A percentile compares a stretch with the other conserved stretches of the same genome.
phyloP scores from a whole-genome alignment of 2,113 vertebrate genomes.

The Marcusenius ussheri region DNA sequence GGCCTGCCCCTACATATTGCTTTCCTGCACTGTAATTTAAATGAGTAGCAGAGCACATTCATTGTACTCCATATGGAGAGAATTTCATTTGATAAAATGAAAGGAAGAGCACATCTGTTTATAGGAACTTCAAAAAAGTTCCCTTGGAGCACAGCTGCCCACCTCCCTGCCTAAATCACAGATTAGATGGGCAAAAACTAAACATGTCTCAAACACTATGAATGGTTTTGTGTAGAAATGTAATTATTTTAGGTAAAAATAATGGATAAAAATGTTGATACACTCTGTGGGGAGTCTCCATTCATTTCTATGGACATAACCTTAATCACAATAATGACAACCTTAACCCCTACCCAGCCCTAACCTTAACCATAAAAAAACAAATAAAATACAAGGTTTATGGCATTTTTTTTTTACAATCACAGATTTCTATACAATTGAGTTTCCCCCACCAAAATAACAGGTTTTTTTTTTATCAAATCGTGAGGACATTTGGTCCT shows the following conservation, averaged over 20 bases:
- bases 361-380: not conserved
- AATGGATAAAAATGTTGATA: not conserved
- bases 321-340: not conserved
- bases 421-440: not conserved
- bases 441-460: not conserved
- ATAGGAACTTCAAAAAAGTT: not conserved
- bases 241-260: not conserved
- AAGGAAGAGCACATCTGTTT: not conserved
- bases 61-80: not conserved
- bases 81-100: not conserved
- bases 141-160: not conserved
- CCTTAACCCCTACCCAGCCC: not conserved
- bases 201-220: not conserved
- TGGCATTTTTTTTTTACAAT: not conserved
- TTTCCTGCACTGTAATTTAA: not conserved
- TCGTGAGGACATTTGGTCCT: not conserved
- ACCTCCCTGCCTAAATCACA: not conserved
- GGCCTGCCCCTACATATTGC: not conserved
- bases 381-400: not conserved
- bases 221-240: not conserved
- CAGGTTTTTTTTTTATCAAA: too few species aligned
- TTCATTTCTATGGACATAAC: not conserved
- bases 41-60: not conserved
- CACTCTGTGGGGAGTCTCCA: not conserved
- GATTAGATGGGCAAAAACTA: not conserved